A percentile compares a stretch with the other conserved stretches of the same genome.
Evolutionary conservation across 2,797 vertebrate species (phyloP).

Genomic region (Danio albolineatus): DNA sequence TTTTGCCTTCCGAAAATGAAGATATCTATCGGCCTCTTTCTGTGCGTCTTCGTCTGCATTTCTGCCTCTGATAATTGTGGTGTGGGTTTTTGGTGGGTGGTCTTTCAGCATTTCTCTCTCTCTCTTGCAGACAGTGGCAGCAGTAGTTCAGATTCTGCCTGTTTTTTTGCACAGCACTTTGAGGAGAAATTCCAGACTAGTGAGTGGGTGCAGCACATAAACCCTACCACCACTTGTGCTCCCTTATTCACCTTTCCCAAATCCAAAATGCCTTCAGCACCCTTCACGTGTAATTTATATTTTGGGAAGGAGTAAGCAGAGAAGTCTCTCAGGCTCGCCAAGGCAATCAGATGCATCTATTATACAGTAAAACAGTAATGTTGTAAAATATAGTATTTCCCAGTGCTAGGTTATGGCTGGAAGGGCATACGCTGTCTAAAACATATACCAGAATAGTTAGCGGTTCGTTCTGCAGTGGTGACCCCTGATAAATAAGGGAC

Average conservation of each 20-base stretch:
- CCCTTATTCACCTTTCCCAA: neutral
- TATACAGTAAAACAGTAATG: neutral
- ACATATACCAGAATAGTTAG: too few relatives aligned
- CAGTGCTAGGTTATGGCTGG: too few relatives aligned
- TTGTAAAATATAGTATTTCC: neutral
- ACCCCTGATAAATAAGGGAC: too few relatives aligned
- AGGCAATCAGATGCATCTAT: neutral
- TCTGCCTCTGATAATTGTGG: conserved; percentile 66
- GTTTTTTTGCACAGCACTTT: conserved; percentile 85
- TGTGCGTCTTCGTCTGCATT: conserved; percentile 48
- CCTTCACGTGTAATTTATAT: neutral
- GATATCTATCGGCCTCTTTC: conserved; percentile 4
- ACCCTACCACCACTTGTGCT: conserved; percentile 57
- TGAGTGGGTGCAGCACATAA: conserved; percentile 85
- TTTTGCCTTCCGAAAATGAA: too few relatives aligned
- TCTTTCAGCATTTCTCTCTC: conserved; percentile 18
- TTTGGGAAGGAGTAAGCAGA: neutral
- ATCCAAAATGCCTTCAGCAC: conserved; percentile 32
- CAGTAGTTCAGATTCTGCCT: conserved; percentile 87
- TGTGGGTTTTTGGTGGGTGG: conserved; percentile 60
- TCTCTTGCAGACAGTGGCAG: conserved; percentile 87
- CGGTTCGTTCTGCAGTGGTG: too few relatives aligned
- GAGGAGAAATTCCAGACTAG: conserved; percentile 88
- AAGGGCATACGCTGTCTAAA: too few relatives aligned
- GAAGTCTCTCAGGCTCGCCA: neutral